Base-by-base conservation (phyloP, 2,113 vertebrate species). In the Ia io region DNA sequence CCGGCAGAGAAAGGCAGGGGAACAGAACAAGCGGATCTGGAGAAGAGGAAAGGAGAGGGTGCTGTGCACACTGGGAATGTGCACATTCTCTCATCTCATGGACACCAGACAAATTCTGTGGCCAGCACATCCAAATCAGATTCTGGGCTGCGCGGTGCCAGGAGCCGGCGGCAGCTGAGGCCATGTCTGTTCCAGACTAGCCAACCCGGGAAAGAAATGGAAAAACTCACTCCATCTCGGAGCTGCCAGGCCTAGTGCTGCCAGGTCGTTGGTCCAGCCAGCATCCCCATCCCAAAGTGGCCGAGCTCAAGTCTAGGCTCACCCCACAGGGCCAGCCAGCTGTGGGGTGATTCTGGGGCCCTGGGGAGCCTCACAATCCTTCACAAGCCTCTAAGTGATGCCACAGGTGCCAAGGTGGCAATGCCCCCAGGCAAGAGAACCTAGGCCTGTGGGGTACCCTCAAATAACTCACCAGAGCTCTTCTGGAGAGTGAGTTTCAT, bases 141-240 rank as follows among this genome's bases (percentile, higher is more conserved):
- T 76, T 93, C 59, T 3, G 37, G 71, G 63, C 85, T 5, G 30
- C 69, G 53, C 0, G 0, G 87, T 59, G 94, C 96, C 96, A 97
- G 93, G 76, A 96, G 94, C 67, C 23, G 0, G 51, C 9, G 5
- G n/a, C 11, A 8, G 87, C 96, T 63, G 42, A 78, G 84, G 96
- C 90, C 32, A 42, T 28, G 96, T 96, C 97, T 96, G 87, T 84
- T 84, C 70, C 88, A 37, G 65, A 69, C 89, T 20, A 76, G 91
- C 59, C 63, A 37, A 80, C 59, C 86, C 20, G 4, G n/a, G 74
- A 53, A 5, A 94, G 79, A 76, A 88, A 74, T 93, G 96, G 97
- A 97, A 97, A 97, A 97, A 83, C 95, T 97, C 92, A 96, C 93
- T 79, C 79, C 84, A 79, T 88, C 5, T 1, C 37, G 3, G 70